Conservation (phyloP, 2,888 invertebrate genomes). For the Lithophane leautieri region DNA sequence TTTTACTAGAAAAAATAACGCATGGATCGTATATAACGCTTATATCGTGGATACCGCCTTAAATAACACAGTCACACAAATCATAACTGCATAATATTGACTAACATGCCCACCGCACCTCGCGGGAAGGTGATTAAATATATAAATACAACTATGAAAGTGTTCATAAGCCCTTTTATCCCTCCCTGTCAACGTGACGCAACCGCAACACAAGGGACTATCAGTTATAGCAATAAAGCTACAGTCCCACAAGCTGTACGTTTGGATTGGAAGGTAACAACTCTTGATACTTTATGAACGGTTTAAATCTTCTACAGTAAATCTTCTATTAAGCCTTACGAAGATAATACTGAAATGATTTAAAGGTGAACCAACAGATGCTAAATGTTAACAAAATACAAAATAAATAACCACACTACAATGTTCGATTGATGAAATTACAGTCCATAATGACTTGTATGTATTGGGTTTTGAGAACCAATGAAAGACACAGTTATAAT, state of each 20-base stretch:
- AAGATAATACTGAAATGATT: conserved; percentile 5
- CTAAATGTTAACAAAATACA: conserved; percentile 15
- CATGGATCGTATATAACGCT: background rate
- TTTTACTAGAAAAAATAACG: background rate
- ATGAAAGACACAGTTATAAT: too few species aligned
- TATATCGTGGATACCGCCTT: too few species aligned
- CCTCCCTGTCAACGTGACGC: conserved; percentile 37
- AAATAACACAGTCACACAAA: background rate
- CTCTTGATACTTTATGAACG: conserved; percentile 9
- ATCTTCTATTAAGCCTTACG: background rate
- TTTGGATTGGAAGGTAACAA: conserved; percentile 13
- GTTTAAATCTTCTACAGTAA: conserved; percentile 10
- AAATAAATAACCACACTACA: background rate
- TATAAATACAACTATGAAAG: conserved; percentile 38
- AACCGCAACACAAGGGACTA: conserved; percentile 35
- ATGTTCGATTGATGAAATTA: conserved; percentile 16
- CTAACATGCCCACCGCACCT: background rate
- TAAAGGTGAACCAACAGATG: background rate
- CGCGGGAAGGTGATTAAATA: conserved; percentile 13
- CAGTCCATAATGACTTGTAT: conserved; percentile 19
- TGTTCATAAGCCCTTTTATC: conserved; percentile 31
- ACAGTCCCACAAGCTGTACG: conserved; percentile 8
- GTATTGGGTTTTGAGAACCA: too few species aligned
- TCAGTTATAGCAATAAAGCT: conserved; percentile 47
- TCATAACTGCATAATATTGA: conserved; percentile 4